phyloP scores from a whole-genome alignment of 2,888 invertebrate species.

The Diloba caeruleocephala region DNA sequence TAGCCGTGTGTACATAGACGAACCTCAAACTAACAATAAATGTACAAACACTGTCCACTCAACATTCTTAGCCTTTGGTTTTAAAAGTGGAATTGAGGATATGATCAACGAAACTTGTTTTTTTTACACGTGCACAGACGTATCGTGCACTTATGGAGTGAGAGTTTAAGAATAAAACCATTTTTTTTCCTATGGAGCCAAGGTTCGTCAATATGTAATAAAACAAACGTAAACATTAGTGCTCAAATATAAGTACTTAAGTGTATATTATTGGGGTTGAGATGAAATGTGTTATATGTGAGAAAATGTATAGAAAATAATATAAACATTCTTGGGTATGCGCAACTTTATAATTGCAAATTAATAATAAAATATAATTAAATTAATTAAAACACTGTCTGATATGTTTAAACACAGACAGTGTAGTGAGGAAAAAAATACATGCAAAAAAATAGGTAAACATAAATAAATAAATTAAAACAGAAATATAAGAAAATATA shows the following conservation, averaged over 20 bases:
- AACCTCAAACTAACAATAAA: constrained; percentile 63
- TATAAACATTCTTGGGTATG: constrained; percentile 58
- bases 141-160: too few relatives aligned
- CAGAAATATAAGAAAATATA: constrained; percentile 56
- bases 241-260: constrained; percentile 54
- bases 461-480: constrained; percentile 60
- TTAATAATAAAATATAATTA: constrained; percentile 58
- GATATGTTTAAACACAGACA: constrained; percentile 52
- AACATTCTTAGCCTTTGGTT: constrained; percentile 82
- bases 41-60: constrained; percentile 82
- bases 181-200: constrained; percentile 24
- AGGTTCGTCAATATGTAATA: constrained; percentile 62
- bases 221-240: constrained; percentile 61
- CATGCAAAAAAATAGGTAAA: constrained; percentile 71
- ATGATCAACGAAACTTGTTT: constrained; percentile 67
- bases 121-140: not conserved
- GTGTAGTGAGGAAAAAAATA: constrained; percentile 60
- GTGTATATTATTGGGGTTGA: constrained; percentile 48
- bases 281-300: constrained; percentile 75
- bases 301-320: constrained; percentile 63
- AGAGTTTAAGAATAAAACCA: too few relatives aligned
- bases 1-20: constrained; percentile 67
- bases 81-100: constrained; percentile 48
- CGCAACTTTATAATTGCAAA: constrained; percentile 66
- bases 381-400: constrained; percentile 46